phyloP scores from a whole-genome alignment of 64 coral and sea anemone genomes.

The Dendrophyllia cribrosa region DNA sequence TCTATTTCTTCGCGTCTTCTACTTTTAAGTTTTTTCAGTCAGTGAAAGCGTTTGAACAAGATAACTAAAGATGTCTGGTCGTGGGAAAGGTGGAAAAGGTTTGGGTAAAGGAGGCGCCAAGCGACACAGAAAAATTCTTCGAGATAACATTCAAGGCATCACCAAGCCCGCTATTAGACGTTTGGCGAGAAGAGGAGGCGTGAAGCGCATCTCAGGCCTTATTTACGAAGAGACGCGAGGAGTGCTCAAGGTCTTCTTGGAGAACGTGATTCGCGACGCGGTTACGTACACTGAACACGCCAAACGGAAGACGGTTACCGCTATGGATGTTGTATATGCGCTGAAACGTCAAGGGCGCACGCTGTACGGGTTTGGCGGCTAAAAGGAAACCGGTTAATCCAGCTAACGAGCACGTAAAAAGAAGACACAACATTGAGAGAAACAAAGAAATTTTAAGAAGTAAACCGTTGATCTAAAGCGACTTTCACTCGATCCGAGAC shows the following conservation, averaged over 20 bases:
- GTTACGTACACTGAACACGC: conserved; percentile 81
- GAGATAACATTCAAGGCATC: conserved; percentile 70
- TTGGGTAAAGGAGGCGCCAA: conserved; percentile 77
- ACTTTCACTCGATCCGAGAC: too few relatives aligned
- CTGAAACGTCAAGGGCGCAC: conserved; percentile 80
- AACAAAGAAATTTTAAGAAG: too few relatives aligned
- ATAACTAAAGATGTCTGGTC: conserved; percentile 36
- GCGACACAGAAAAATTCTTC: conserved; percentile 68
- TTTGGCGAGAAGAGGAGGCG: conserved; percentile 57
- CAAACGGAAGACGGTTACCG: conserved; percentile 75
- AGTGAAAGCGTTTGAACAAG: neutral
- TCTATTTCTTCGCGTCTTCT: neutral
- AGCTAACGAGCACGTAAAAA: neutral
- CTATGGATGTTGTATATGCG: conserved; percentile 80
- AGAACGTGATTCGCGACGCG: conserved; percentile 72
- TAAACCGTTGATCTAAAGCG: too few relatives aligned
- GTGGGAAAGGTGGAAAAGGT: conserved; percentile 75
- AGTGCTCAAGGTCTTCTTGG: conserved; percentile 68
- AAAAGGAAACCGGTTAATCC: neutral
- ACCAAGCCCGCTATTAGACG: conserved; percentile 76
- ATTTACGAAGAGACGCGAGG: conserved; percentile 78
- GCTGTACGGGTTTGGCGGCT: conserved; percentile 71
- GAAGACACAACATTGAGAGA: too few relatives aligned
- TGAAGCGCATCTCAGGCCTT: conserved; percentile 72
- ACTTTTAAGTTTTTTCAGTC: neutral